A percentile compares a stretch with the other conserved stretches of the same genome.
Conservation (phyloP, 2,888 invertebrate species). For the Eristalis pertinax region DNA sequence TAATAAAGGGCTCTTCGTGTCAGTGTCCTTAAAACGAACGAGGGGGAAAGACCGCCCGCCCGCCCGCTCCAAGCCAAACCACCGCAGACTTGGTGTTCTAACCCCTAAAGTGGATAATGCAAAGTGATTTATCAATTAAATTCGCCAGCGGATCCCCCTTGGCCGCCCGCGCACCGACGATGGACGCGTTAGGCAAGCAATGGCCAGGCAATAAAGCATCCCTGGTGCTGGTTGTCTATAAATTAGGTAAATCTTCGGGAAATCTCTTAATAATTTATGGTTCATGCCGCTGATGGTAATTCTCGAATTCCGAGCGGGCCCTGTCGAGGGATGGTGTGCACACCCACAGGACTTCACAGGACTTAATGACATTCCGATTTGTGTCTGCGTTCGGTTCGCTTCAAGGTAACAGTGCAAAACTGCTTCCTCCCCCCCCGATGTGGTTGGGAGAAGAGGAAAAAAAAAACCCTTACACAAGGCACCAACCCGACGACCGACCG, state of each 20-base stretch:
- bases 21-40: background rate
- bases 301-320: constrained; percentile 10
- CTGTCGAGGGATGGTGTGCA: background rate
- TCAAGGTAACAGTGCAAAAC: constrained; percentile 15
- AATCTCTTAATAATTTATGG: constrained; percentile 65
- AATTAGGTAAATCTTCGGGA: constrained; percentile 65
- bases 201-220: constrained; percentile 44
- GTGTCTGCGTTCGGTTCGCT: background rate
- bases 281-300: constrained; percentile 33
- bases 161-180: background rate
- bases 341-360: background rate
- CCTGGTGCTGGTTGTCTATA: constrained; percentile 57
- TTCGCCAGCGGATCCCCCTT: constrained; percentile 1
- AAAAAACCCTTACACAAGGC: too few relatives aligned
- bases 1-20: constrained; percentile 6
- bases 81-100: constrained; percentile 12
- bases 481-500: too few relatives aligned
- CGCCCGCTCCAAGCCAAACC: background rate
- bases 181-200: constrained; percentile 44
- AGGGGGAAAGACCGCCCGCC: background rate
- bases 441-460: background rate
- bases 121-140: constrained; percentile 68
- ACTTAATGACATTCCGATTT: constrained; percentile 44
- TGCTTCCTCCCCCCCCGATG: background rate
- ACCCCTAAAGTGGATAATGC: constrained; percentile 61